Evolutionary conservation across 2,888 invertebrate genomes (phyloP).

Genomic region (Melanophora roralis): DNA sequence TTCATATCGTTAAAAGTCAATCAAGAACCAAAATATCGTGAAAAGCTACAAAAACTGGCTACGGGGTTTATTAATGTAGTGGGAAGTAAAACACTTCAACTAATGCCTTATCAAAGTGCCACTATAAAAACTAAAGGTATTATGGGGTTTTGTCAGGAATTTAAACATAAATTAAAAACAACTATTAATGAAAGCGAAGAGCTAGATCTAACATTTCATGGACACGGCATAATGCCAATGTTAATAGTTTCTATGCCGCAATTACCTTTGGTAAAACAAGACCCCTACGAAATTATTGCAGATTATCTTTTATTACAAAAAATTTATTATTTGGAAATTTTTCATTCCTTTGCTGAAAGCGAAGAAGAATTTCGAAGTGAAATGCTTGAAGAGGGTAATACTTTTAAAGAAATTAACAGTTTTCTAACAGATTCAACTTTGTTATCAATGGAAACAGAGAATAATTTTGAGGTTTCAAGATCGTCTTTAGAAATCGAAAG

Average conservation of each 20-base stretch:
- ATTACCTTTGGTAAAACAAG: slow-evolving; percentile 61
- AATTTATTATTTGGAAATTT: slow-evolving; percentile 70
- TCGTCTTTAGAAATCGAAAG: slow-evolving; percentile 22
- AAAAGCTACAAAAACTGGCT: slow-evolving; percentile 58
- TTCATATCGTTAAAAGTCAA: slow-evolving; percentile 60
- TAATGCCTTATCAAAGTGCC: slow-evolving; percentile 57
- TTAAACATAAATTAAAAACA: slow-evolving; percentile 66
- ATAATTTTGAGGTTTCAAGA: background rate
- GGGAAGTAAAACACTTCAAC: slow-evolving; percentile 50
- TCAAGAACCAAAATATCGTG: slow-evolving; percentile 4
- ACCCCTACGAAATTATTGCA: slow-evolving; percentile 63
- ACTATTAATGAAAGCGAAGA: slow-evolving; percentile 69
- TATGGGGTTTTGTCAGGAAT: slow-evolving; percentile 70
- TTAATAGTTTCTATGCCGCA: slow-evolving; percentile 58
- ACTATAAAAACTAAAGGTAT: slow-evolving; percentile 65
- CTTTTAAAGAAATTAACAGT: slow-evolving; percentile 4
- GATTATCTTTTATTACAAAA: slow-evolving; percentile 68
- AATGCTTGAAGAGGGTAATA: slow-evolving; percentile 54
- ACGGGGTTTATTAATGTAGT: slow-evolving; percentile 67
- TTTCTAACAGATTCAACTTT: background rate
- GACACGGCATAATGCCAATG: slow-evolving; percentile 72
- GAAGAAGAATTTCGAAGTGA: slow-evolving; percentile 59
- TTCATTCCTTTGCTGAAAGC: slow-evolving; percentile 67
- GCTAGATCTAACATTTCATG: slow-evolving; percentile 66
- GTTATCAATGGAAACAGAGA: slow-evolving; percentile 1